Percentiles rank a stretch among this genome's conserved stretches.
Conservation (phyloP, 2,113 vertebrate genomes). For the Azemiops feae region DNA sequence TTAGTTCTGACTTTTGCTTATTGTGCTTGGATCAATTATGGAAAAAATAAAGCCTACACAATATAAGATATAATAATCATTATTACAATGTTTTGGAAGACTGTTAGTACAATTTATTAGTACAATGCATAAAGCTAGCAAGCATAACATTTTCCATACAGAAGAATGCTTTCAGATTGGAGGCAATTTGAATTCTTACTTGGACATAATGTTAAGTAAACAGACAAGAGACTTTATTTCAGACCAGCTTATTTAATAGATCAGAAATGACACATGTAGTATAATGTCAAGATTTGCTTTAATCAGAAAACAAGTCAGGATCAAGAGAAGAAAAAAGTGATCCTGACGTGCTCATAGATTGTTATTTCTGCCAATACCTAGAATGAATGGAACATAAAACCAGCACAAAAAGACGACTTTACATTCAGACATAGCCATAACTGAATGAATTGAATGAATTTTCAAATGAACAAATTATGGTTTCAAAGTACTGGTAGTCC, state of each 20-base stretch:
- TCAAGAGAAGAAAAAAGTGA: background rate
- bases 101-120: background rate
- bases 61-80: background rate
- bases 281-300: background rate
- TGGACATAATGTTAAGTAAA: background rate
- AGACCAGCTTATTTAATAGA: background rate
- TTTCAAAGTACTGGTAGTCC: background rate
- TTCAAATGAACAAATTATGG: background rate
- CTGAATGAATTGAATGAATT: background rate
- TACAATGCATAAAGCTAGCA: background rate
- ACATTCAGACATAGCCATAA: background rate
- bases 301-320: background rate
- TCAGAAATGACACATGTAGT: background rate
- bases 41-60: background rate
- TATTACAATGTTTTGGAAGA: background rate
- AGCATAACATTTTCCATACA: background rate
- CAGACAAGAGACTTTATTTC: background rate
- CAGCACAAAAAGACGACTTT: background rate
- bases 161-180: background rate
- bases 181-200: background rate
- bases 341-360: background rate
- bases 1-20: fast-evolving
- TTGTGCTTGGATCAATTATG: background rate
- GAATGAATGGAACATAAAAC: background rate
- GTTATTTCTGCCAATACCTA: background rate